Base-by-base conservation (phyloP, 2,113 vertebrate species). In the Eretmochelys imbricata region DNA sequence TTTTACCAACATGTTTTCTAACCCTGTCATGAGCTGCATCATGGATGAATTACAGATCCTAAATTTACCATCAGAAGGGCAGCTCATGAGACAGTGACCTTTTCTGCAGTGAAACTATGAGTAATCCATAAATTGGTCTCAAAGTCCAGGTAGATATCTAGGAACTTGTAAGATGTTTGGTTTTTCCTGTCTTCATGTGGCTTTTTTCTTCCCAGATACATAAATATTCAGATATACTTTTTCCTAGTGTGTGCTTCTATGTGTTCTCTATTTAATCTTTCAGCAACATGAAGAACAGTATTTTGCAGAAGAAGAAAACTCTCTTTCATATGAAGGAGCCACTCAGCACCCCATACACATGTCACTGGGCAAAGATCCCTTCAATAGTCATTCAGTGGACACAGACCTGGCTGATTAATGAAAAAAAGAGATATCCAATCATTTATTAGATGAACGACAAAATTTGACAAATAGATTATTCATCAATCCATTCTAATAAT, bases 371-470 rank as follows among this genome's bases (percentile, higher is more conserved):
- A 76, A 76, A 42, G 42, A 62, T 5, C 42, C 22, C 24, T 24
- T 75, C 38, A 42, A 25, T 2, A 0, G 65, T 49, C 82, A 19
- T 29, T 84, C 46, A 38, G 38, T 84, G 82, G 89, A 62, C 53
- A 46, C 62, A 3, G 1, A 0, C 42, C 49, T 1, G 0, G 0
- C 0, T 22, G 76, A 38, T 0, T 0, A 65, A 9, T 1, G 4
- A 0, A 0, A 55, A 54, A 84, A 65, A 35, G 35, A 38, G 38
- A 65, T 82, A 48, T 0, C 12, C 46, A 19, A 25, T 46, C 24
- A 76, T 91, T 88, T 87, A 46, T 76, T 49, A 83, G 88, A 59
- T 25, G 38, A 89, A 91, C 35, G 72, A 22, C 42, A 89, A 93
- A 81, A 82, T 79, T 69, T 25, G n/a, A 48, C 42, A 2, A 3